These are phyloP conservation scores for Onchidella celtica DNA, from an alignment of 2,888 invertebrate genomes.

Conservation along the genomic window DNA sequence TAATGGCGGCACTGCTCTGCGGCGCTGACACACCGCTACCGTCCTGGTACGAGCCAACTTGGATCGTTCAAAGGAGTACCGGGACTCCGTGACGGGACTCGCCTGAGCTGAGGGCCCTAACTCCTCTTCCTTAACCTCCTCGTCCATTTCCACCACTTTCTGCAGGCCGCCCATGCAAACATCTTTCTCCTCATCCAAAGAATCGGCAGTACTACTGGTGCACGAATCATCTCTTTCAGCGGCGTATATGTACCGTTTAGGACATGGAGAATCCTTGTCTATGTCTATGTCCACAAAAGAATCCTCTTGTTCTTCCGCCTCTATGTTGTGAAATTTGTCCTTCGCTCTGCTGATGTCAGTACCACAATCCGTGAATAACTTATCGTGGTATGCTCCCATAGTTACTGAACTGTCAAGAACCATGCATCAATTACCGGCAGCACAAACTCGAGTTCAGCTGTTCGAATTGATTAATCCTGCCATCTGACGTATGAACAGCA, in stretches of 20 bases:
- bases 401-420: background rate
- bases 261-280: no score
- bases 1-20: background rate
- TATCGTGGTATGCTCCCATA: constrained; percentile 46
- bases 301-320: no score
- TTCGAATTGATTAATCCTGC: no score
- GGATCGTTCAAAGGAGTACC: constrained; percentile 47
- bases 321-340: background rate
- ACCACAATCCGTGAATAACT: constrained; percentile 24
- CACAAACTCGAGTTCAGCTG: no score
- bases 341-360: background rate
- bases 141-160: constrained; percentile 7
- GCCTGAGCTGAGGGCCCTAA: background rate
- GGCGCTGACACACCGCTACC: constrained; percentile 51
- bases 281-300: no score
- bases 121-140: no score
- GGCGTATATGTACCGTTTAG: no score
- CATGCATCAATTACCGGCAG: no score
- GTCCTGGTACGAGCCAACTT: constrained; percentile 47
- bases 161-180: constrained; percentile 23
- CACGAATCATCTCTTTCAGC: background rate
- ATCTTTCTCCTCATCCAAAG: background rate
- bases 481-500: no score
- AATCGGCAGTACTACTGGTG: background rate
- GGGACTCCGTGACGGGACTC: constrained; percentile 15